Percentiles rank a stretch among this genome's conserved stretches.
Evolutionary conservation across 2,113 vertebrate genomes (phyloP).

Genomic region (Dicaeum eximium): DNA sequence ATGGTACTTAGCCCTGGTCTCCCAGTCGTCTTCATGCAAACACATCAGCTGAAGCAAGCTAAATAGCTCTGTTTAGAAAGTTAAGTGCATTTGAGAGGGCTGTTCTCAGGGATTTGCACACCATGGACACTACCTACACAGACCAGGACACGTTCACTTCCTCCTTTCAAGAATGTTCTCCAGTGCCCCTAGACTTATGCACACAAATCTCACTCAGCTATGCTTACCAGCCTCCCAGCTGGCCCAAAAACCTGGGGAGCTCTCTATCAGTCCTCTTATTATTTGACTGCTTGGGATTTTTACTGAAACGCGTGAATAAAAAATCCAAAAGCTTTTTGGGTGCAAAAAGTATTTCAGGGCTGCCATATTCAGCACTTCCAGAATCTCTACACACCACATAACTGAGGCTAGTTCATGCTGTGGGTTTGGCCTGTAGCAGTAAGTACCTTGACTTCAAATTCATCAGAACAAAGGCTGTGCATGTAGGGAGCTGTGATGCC

Average conservation of each 20-base stretch:
- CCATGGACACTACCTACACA: background rate
- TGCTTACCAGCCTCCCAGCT: background rate
- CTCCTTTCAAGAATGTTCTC: background rate
- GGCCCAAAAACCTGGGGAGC: background rate
- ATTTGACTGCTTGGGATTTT: background rate
- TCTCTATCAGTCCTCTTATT: background rate
- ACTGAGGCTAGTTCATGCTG: background rate
- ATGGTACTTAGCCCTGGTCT: background rate
- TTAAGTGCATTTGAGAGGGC: background rate
- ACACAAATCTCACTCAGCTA: background rate
- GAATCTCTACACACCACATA: background rate
- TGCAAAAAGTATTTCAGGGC: background rate
- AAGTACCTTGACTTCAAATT: background rate
- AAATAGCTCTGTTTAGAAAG: background rate
- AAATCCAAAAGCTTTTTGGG: background rate
- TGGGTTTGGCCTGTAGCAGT: background rate
- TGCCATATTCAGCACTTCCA: background rate
- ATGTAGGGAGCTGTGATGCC: background rate
- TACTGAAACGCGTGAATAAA: background rate
- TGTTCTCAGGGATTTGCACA: background rate
- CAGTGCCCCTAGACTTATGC: background rate
- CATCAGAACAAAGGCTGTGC: background rate
- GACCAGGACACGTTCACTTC: background rate
- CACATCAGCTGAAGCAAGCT: background rate
- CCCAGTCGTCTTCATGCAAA: background rate